Evolutionary conservation across 2,888 invertebrate genomes (phyloP).

Genomic region (Agonopterix subpropinquella): DNA sequence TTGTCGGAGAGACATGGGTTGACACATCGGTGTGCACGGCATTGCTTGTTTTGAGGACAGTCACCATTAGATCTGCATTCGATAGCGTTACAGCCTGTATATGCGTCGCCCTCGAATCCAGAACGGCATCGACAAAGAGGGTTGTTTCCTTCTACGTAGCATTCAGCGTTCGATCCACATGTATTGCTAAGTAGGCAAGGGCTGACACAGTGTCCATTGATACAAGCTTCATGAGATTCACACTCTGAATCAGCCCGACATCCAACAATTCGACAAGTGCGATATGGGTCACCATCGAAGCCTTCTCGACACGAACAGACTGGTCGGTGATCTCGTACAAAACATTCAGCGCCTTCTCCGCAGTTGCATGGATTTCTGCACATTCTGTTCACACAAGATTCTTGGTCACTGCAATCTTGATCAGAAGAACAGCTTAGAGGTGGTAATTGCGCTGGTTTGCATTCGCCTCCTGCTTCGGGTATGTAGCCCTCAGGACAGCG

Average conservation of each 20-base stretch:
- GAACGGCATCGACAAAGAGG: constrained; percentile 87
- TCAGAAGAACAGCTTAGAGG: constrained; percentile 87
- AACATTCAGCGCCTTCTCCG: constrained; percentile 88
- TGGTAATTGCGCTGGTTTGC: constrained; percentile 82
- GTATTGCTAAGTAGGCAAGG: constrained; percentile 88
- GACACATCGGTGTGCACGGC: constrained; percentile 89
- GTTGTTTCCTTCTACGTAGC: constrained; percentile 82
- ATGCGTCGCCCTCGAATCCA: constrained; percentile 88
- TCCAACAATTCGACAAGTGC: constrained; percentile 86
- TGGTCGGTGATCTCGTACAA: constrained; percentile 88
- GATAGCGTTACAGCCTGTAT: constrained; percentile 83
- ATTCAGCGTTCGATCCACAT: constrained; percentile 90
- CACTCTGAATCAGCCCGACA: constrained; percentile 91
- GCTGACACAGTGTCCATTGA: constrained; percentile 89
- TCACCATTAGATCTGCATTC: constrained; percentile 92
- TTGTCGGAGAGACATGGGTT: constrained; percentile 88
- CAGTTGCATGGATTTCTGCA: constrained; percentile 93
- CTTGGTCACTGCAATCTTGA: constrained; percentile 84
- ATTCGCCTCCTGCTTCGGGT: constrained; percentile 86
- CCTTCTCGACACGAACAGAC: constrained; percentile 90
- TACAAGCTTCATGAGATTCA: constrained; percentile 86
- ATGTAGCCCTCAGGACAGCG: constrained; percentile 91
- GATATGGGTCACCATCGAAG: constrained; percentile 90
- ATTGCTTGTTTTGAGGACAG: constrained; percentile 89
- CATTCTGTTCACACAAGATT: constrained; percentile 90